A percentile compares a stretch with the other conserved stretches of the same genome.
phyloP scores from a whole-genome alignment of 2,113 vertebrate genomes.

The Ptyas mucosa region DNA sequence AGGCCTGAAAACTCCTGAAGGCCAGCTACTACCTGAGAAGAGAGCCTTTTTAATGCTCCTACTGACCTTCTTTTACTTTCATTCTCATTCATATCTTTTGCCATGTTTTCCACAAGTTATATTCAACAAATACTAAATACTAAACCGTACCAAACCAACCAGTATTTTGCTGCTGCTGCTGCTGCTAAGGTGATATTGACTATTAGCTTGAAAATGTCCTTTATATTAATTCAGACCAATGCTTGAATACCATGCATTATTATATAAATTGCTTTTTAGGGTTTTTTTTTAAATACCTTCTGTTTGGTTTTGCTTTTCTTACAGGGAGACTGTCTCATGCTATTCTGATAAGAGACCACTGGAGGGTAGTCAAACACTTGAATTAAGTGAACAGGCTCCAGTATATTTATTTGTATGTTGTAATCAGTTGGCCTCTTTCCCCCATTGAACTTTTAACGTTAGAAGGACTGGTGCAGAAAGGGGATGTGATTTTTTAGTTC shows the following conservation, averaged over 20 bases:
- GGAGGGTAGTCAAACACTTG: slow-evolving; percentile 76
- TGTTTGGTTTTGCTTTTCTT: background rate
- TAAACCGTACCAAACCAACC: background rate
- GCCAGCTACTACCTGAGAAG: background rate
- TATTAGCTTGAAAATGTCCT: slow-evolving; percentile 20
- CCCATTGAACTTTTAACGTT: slow-evolving; percentile 54
- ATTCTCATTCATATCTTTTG: background rate
- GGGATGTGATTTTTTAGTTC: slow-evolving; percentile 66
- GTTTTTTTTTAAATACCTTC: background rate
- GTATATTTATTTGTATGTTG: slow-evolving; percentile 41
- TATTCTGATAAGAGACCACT: slow-evolving; percentile 50
- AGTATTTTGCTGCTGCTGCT: background rate
- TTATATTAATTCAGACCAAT: background rate
- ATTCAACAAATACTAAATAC: background rate
- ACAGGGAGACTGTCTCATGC: slow-evolving; percentile 6
- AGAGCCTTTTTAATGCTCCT: background rate
- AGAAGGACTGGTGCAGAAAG: slow-evolving; percentile 63
- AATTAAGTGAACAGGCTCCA: slow-evolving; percentile 21
- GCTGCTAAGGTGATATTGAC: background rate
- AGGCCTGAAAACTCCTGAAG: background rate
- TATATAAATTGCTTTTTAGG: background rate
- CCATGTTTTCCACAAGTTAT: background rate
- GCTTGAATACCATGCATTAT: slow-evolving; percentile 16
- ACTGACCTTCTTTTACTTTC: too few species aligned
- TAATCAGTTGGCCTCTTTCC: slow-evolving; percentile 60